These are phyloP conservation scores for Aulostomus chinensis DNA, from an alignment of 2,797 vertebrate genomes.

Conservation along the genomic window DNA sequence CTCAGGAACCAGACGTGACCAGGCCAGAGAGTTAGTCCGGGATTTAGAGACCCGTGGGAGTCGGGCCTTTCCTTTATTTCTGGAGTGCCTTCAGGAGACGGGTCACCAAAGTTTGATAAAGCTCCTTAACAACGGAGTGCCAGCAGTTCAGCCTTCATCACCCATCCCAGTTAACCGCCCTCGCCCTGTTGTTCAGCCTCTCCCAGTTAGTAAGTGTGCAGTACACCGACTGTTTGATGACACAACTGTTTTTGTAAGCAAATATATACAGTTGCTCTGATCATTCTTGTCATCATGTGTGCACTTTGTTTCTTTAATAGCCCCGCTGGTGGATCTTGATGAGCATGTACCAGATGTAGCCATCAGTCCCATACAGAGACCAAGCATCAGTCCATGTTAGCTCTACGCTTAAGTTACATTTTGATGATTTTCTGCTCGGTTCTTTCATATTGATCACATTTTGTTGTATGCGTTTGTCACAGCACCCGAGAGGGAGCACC, in stretches of 20 bases:
- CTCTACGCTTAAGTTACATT: neutral
- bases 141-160: constrained; percentile 35
- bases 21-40: constrained; percentile 84
- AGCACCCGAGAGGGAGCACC: constrained; percentile 60
- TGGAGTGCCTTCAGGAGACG: constrained; percentile 84
- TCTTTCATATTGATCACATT: neutral
- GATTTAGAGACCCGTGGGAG: constrained; percentile 90
- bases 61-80: constrained; percentile 84
- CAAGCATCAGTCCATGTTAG: constrained; percentile 63
- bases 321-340: constrained; percentile 20
- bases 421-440: neutral
- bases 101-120: constrained; percentile 77
- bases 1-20: constrained; percentile 79
- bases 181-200: constrained; percentile 51
- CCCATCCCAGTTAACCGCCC: constrained; percentile 10
- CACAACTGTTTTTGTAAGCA: neutral
- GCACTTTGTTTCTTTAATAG: constrained; percentile 40
- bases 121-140: constrained; percentile 64
- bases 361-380: constrained; percentile 19
- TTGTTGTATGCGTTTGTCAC: constrained; percentile 17
- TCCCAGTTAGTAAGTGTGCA: constrained; percentile 71
- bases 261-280: neutral
- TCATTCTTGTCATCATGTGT: neutral
- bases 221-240: neutral
- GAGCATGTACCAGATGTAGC: no score